Conservation (phyloP, 1,140 invertebrate species). For the Forficula auricularia region DNA sequence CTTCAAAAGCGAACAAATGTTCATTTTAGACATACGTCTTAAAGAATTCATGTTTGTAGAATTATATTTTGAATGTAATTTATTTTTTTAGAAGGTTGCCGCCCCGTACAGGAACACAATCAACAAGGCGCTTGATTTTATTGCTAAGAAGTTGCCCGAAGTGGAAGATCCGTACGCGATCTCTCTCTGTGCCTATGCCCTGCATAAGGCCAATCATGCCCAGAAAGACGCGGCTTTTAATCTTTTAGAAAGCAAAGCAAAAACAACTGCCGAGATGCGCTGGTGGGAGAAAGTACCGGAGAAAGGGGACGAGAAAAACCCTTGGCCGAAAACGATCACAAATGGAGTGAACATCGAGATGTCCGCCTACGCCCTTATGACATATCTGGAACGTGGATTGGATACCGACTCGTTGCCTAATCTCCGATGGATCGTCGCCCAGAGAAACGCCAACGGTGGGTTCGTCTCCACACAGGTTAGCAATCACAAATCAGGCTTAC, state of each 20-base stretch:
- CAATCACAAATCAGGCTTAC: background rate
- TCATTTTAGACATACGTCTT: conserved; percentile 21
- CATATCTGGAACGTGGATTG: conserved; percentile 44
- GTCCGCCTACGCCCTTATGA: conserved; percentile 63
- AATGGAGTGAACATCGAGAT: conserved; percentile 71
- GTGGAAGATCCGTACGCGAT: conserved; percentile 58
- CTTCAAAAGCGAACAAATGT: too few species aligned
- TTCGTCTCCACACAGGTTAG: conserved; percentile 56
- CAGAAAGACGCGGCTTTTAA: conserved; percentile 45
- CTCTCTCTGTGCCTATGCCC: conserved; percentile 54
- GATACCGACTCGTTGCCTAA: conserved; percentile 54
- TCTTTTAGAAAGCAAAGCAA: conserved; percentile 38
- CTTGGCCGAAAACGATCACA: conserved; percentile 42
- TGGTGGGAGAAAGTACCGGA: conserved; percentile 50
- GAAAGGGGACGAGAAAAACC: conserved; percentile 43
- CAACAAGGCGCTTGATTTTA: conserved; percentile 60
- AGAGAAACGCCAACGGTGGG: conserved; percentile 63
- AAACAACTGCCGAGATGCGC: conserved; percentile 36
- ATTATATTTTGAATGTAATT: background rate
- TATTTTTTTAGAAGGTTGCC: conserved; percentile 17
- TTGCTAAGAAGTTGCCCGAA: conserved; percentile 51
- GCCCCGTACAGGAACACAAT: conserved; percentile 40
- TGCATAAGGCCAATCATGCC: conserved; percentile 56
- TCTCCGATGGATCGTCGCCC: conserved; percentile 65
- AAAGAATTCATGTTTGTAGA: conserved; percentile 16